A percentile compares a stretch with the other conserved stretches of the same genome.
These are phyloP conservation scores for Eufriesea mexicana DNA, from an alignment of 1,140 invertebrate species.

Conservation along the genomic window DNA sequence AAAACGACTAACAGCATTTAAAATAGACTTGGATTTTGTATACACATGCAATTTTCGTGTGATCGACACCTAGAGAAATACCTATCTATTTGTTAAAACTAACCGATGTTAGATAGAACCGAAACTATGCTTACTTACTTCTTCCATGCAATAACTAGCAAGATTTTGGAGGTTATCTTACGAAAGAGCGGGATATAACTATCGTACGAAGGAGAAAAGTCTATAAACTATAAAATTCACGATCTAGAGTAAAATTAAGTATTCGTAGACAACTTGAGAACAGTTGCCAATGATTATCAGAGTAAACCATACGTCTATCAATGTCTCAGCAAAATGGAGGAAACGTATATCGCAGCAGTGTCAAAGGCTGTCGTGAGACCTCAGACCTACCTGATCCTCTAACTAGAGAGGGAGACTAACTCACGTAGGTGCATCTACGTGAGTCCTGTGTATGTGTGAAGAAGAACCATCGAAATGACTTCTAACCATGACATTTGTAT, in stretches of 20 bases:
- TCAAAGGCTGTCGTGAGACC: not conserved
- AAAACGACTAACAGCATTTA: not conserved
- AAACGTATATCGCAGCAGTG: not conserved
- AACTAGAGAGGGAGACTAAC: not conserved
- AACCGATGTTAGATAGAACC: not conserved
- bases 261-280: no score
- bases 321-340: no score
- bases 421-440: no score
- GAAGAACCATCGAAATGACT: not conserved
- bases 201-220: no score
- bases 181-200: no score
- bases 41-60: not conserved
- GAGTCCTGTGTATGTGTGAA: not conserved
- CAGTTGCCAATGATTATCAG: no score
- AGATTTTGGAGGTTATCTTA: no score
- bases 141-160: not conserved
- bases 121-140: not conserved
- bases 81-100: not conserved
- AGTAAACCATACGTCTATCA: no score
- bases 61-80: not conserved
- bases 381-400: not conserved
- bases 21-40: not conserved
- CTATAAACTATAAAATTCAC: no score
- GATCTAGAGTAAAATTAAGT: no score
- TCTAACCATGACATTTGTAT: not conserved